phyloP scores from a whole-genome alignment of 2,888 invertebrate species.

The Perizoma flavofasciatum region DNA sequence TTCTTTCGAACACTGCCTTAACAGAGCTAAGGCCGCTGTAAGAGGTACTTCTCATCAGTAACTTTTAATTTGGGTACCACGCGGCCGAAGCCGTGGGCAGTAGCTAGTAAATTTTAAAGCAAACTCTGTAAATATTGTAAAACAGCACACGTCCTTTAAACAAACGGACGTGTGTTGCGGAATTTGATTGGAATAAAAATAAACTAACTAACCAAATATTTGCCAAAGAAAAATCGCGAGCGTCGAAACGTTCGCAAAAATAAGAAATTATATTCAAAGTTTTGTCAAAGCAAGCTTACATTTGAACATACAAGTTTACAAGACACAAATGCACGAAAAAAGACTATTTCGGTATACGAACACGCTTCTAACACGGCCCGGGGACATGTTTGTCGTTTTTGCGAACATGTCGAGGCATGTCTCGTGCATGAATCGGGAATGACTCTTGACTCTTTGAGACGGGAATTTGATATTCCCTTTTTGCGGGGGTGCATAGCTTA shows the following conservation, averaged over 20 bases:
- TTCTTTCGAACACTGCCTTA: no score
- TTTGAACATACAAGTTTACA: constrained; percentile 22
- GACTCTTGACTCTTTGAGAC: constrained; percentile 44
- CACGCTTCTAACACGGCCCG: constrained; percentile 53
- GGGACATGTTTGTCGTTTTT: constrained; percentile 52
- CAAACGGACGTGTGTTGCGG: constrained; percentile 14
- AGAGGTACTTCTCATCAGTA: no score
- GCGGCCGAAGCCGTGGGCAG: no score
- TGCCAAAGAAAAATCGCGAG: constrained; percentile 7
- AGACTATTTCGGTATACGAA: constrained; percentile 32
- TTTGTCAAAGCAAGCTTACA: constrained; percentile 13
- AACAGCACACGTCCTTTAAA: constrained; percentile 20
- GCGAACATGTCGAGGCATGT: constrained; percentile 55
- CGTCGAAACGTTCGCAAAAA: constrained; percentile 26
- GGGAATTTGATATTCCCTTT: constrained; percentile 30
- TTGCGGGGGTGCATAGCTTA: constrained; percentile 2
- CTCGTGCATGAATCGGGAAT: constrained; percentile 62
- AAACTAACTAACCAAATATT: constrained; percentile 18
- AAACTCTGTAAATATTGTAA: constrained; percentile 1
- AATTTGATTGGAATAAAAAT: constrained; percentile 25
- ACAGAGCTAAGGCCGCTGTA: no score
- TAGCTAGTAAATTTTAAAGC: no score
- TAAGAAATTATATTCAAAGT: constrained; percentile 29
- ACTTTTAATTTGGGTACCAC: no score
- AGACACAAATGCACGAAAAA: constrained; percentile 9